A percentile compares a stretch with the other conserved stretches of the same genome.
These are phyloP conservation scores for Heliconius eleuchia DNA, from an alignment of 1,140 invertebrate species.

Conservation along the genomic window DNA sequence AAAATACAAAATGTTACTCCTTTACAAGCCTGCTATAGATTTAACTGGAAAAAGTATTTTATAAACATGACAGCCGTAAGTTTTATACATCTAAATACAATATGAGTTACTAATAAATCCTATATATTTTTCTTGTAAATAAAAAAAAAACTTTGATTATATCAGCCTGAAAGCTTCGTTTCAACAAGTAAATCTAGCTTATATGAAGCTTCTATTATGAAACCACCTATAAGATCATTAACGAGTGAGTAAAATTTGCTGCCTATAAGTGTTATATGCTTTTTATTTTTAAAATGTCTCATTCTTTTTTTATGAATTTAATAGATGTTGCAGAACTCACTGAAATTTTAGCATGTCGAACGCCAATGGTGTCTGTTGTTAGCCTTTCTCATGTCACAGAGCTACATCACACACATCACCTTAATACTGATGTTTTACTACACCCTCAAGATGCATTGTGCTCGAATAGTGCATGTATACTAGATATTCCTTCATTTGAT, in stretches of 20 bases:
- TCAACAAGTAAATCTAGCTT: slow-evolving; percentile 11
- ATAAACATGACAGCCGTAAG: slow-evolving; percentile 23
- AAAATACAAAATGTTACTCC: slow-evolving; percentile 71
- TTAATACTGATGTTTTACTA: slow-evolving; percentile 9
- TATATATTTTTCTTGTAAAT: no score
- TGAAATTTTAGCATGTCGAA: slow-evolving; percentile 48
- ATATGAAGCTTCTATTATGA: slow-evolving; percentile 22
- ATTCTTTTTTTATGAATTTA: background rate
- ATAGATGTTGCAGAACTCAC: slow-evolving; percentile 38
- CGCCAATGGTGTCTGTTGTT: slow-evolving; percentile 36
- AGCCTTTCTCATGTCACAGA: slow-evolving; percentile 19
- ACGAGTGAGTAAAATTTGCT: background rate
- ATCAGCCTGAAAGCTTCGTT: slow-evolving; percentile 1
- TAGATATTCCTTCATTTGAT: slow-evolving; percentile 27
- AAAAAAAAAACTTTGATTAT: no score
- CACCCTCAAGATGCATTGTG: background rate
- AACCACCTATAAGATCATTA: slow-evolving; percentile 4
- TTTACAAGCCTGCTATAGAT: slow-evolving; percentile 63
- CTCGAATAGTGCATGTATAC: background rate
- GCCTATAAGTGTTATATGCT: background rate
- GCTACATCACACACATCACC: background rate
- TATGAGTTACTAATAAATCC: no score
- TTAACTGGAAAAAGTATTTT: slow-evolving; percentile 66
- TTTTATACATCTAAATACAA: background rate
- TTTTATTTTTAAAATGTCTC: background rate